Evolutionary conservation across 2,888 invertebrate genomes (phyloP).

Genomic region (Xylota sylvarum): DNA sequence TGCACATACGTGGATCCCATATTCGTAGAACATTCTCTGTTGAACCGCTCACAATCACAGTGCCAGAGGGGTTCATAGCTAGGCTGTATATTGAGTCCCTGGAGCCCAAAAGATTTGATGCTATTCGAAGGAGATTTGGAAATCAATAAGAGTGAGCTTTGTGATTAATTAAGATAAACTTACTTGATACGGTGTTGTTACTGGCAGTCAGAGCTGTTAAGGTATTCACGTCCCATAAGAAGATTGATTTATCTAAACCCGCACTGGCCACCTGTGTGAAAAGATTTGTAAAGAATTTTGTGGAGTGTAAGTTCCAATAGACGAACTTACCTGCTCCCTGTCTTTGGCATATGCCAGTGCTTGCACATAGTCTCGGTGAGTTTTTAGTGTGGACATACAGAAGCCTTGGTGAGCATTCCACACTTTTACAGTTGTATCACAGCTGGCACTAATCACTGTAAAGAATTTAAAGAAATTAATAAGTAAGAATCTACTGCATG

Average conservation of each 20-base stretch:
- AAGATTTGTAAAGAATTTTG: background rate
- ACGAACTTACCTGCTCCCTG: conserved; percentile 90
- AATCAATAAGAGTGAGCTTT: background rate
- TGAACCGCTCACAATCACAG: conserved; percentile 97
- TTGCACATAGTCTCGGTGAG: conserved; percentile 99
- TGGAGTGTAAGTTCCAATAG: background rate
- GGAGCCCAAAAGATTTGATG: conserved; percentile 97
- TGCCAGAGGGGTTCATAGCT: conserved; percentile 98
- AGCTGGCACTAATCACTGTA: conserved; percentile 98
- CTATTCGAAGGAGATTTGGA: conserved; percentile 84
- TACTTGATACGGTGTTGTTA: conserved; percentile 99
- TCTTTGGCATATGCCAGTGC: conserved; percentile 99
- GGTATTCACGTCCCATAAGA: conserved; percentile 99
- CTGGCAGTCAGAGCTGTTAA: conserved; percentile 98
- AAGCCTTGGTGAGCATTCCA: conserved; percentile 99
- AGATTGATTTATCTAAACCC: conserved; percentile 98
- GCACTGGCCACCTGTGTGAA: conserved; percentile 91
- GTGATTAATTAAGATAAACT: conserved; percentile 41
- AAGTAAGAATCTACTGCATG: background rate
- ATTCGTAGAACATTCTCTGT: conserved; percentile 97
- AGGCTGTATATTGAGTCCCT: conserved; percentile 99
- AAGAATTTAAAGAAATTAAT: background rate
- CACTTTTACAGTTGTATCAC: conserved; percentile 99
- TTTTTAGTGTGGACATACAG: conserved; percentile 99
- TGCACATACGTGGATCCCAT: conserved; percentile 98